These are phyloP conservation scores for Pseudocheirus occidentalis DNA, from an alignment of 2,797 vertebrate genomes.

Conservation along the genomic window DNA sequence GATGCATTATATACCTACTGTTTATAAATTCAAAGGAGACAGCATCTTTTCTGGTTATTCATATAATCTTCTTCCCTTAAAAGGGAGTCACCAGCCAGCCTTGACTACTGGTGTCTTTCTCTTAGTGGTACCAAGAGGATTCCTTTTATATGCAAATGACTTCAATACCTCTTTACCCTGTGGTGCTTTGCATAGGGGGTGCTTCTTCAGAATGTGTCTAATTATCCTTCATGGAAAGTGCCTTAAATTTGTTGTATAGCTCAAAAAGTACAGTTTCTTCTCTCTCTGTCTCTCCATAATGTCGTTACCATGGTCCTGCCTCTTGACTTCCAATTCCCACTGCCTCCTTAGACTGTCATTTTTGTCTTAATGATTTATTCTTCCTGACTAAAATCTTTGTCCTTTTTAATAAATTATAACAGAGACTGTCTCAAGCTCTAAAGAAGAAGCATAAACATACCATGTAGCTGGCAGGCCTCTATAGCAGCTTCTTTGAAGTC, in stretches of 20 bases:
- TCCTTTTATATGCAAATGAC: conserved; percentile 52
- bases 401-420: background rate
- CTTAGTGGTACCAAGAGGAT: conserved; percentile 24
- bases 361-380: conserved; percentile 34
- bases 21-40: conserved; percentile 23
- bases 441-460: background rate
- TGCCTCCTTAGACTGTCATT: conserved; percentile 11
- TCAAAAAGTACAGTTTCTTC: background rate
- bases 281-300: background rate
- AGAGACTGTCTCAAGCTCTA: background rate
- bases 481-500: background rate
- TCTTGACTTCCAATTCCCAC: background rate
- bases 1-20: background rate
- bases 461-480: background rate
- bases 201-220: background rate
- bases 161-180: conserved; percentile 30
- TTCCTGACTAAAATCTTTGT: conserved; percentile 6
- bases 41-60: conserved; percentile 43
- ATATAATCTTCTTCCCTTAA: background rate
- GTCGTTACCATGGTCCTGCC: background rate
- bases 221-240: conserved; percentile 3
- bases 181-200: background rate
- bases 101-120: background rate
- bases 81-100: background rate
- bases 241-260: background rate